Percentiles rank a stretch among this genome's conserved stretches.
Evolutionary conservation across 2,888 invertebrate species (phyloP).

Genomic region (Dysmachus trigonus): DNA sequence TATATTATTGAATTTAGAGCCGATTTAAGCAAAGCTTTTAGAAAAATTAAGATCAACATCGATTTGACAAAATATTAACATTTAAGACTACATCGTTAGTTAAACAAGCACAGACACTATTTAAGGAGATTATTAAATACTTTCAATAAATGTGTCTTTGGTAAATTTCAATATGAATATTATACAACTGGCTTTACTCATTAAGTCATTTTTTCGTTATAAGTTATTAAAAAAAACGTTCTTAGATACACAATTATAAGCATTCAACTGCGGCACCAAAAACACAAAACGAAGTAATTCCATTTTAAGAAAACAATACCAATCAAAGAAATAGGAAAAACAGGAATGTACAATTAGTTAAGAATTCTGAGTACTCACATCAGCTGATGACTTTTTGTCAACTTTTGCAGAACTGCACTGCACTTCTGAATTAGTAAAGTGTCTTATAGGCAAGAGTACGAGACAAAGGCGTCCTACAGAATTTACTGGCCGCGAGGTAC

Average conservation of each 20-base stretch:
- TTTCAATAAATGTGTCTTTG: not conserved
- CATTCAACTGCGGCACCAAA: not conserved
- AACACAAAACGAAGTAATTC: not conserved
- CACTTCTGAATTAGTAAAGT: not conserved
- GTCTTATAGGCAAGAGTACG: not conserved
- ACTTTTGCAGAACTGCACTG: constrained; percentile 12
- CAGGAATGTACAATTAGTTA: not conserved
- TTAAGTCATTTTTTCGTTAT: too few relatives aligned
- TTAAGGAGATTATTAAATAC: not conserved
- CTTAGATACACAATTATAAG: not conserved
- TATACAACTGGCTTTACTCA: too few relatives aligned
- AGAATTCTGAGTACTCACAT: constrained; percentile 9
- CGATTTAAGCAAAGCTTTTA: too few relatives aligned
- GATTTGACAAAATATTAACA: too few relatives aligned
- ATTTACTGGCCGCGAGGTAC: not conserved
- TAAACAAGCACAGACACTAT: not conserved
- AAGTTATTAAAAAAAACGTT: not conserved
- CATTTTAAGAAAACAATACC: not conserved
- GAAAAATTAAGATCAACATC: too few relatives aligned
- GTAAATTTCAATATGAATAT: not conserved
- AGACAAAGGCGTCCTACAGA: constrained; percentile 2
- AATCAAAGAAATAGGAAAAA: not conserved
- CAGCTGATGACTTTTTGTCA: not conserved
- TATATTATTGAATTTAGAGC: too few relatives aligned
- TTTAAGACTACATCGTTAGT: too few relatives aligned